Evolutionary conservation across 1,140 invertebrate genomes (phyloP), one percentile per base, ranked within the genome.

Genomic region (Tribolium castaneum): DNA sequence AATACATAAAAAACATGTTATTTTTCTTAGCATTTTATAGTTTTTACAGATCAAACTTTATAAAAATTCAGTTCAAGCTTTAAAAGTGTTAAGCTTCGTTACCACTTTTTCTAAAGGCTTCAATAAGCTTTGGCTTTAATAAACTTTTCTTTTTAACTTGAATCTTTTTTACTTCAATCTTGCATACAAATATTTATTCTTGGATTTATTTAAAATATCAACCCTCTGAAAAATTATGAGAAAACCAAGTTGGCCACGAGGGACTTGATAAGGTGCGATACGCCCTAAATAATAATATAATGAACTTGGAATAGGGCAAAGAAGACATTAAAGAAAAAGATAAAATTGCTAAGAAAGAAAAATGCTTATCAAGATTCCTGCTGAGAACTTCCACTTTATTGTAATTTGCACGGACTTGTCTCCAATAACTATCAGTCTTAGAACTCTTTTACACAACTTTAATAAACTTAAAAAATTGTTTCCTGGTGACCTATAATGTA

Each of bases 281-380:
- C 39, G 39, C 19, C 6, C 19, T 1, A 25, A 25, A 59, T n/a
- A n/a, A n/a, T n/a, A n/a, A 19, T 5, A 25, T 59, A 25, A 59
- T 25, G 19, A n/a, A 59, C 9, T 59, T 59, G 54, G 19, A 1
- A 3, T 1, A 59, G 54, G 19, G 22, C 54, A 25, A 2, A 25
- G 5, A 59, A 59, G 6, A 59, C 19, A 22, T 59, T 59, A n/a
- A n/a, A n/a, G 52, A 6, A 59, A 59, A 59, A 25, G 54, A 59
- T n/a, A 25, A 10, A 19, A 59, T 16, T 16, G 19, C 19, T 19
- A 59, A 25, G 9, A 59, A 59, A 9, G 54, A 59, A 25, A 59
- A n/a, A 22, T 59, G 54, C 10, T 19, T 25, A 25, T 59, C 54
- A 16, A 59, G 10, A 25, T 56, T 56, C 19, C 13, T 56, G 16